Conservation (phyloP, 2,113 vertebrate species). For the Mastomys natalensis region DNA sequence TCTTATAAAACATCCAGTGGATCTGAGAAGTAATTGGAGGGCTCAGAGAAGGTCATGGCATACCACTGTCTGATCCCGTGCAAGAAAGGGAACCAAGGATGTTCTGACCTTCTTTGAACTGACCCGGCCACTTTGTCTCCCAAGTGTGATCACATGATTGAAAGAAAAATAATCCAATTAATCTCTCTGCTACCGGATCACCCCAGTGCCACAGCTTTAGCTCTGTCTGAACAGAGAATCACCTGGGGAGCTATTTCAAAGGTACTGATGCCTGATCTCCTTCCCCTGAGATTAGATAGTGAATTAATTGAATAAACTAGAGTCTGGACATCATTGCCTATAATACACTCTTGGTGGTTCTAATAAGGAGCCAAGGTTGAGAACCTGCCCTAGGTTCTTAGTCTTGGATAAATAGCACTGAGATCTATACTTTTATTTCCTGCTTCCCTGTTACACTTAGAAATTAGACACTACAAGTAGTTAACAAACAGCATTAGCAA, state of each 20-base stretch:
- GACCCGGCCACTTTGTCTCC: neutral
- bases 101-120: slow-evolving; percentile 52
- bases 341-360: neutral
- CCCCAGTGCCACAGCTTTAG: neutral
- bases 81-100: slow-evolving; percentile 42
- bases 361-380: neutral
- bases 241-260: slow-evolving; percentile 19
- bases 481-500: neutral
- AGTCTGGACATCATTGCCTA: neutral
- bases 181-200: neutral
- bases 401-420: neutral
- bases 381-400: neutral
- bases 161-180: slow-evolving; percentile 57
- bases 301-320: slow-evolving; percentile 6
- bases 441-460: neutral
- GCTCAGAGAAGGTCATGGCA: slow-evolving; percentile 26
- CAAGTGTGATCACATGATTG: slow-evolving; percentile 33
- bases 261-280: neutral
- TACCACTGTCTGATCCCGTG: neutral
- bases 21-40: slow-evolving; percentile 46
- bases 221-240: slow-evolving; percentile 2
- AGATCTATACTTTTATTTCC: slow-evolving; percentile 3
- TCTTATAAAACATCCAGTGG: neutral
- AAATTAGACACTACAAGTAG: neutral
- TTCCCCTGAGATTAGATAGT: slow-evolving; percentile 4